Conservation (phyloP, 2,797 vertebrate genomes). For the Lagocephalus sceleratus region DNA sequence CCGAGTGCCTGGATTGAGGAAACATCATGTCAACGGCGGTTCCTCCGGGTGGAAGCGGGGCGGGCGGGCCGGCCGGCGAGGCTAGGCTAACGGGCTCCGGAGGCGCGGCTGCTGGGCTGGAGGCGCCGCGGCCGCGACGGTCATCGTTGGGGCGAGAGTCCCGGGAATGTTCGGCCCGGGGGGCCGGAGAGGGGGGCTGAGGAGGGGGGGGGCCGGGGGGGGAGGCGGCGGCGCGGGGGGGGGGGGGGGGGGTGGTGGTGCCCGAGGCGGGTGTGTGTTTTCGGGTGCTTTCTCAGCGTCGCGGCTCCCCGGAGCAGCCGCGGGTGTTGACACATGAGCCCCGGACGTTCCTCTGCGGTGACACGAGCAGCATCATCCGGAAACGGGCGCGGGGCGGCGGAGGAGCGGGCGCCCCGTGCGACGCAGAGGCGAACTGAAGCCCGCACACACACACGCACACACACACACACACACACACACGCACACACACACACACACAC, state of each 20-base stretch:
- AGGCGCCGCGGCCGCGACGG: slow-evolving; percentile 61
- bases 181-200: no score
- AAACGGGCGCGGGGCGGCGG: slow-evolving; percentile 55
- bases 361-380: slow-evolving; percentile 62
- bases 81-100: slow-evolving; percentile 68
- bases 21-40: slow-evolving; percentile 92
- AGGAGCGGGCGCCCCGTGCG: slow-evolving; percentile 64
- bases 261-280: no score
- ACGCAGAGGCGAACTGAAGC: slow-evolving; percentile 45
- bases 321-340: slow-evolving; percentile 73
- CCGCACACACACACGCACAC: no score
- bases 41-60: slow-evolving; percentile 27
- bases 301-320: slow-evolving; percentile 61
- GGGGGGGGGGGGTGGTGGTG: no score
- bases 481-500: no score
- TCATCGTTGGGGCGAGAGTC: slow-evolving; percentile 57
- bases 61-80: slow-evolving; percentile 61
- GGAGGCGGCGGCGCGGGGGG: no score
- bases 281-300: slow-evolving; percentile 44
- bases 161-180: no score
- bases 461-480: no score
- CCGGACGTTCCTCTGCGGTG: slow-evolving; percentile 61
- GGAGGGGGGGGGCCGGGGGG: no score
- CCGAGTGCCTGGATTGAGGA: slow-evolving; percentile 97
- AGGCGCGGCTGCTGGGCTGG: slow-evolving; percentile 54